Conservation (phyloP, 1,140 invertebrate genomes). For the Zaprionus camerounensis region DNA sequence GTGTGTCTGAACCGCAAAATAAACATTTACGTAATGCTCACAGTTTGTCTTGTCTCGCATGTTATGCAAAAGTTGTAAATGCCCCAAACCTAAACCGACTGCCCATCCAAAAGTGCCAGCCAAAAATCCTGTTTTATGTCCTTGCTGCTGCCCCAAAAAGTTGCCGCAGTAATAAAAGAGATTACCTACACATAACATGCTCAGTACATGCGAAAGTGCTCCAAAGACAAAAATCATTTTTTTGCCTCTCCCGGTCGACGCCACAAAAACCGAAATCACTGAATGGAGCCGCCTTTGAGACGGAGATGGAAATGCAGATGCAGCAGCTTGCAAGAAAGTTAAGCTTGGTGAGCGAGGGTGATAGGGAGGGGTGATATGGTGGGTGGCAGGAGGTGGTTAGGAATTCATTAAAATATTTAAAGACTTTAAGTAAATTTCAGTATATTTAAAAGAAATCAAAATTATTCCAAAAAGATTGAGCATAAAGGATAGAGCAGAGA, state of each 20-base stretch:
- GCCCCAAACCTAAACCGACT: constrained; percentile 17
- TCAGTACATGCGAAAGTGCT: constrained; percentile 38
- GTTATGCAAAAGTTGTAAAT: constrained; percentile 77
- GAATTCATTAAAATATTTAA: neutral
- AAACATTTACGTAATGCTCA: constrained; percentile 77
- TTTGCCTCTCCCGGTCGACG: neutral
- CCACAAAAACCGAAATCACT: constrained; percentile 43
- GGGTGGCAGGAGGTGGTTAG: constrained; percentile 10
- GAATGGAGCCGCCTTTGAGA: constrained; percentile 35
- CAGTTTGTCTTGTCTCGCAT: constrained; percentile 61
- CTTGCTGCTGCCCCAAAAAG: constrained; percentile 54
- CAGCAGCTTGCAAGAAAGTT: constrained; percentile 29
- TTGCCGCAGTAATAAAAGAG: constrained; percentile 81
- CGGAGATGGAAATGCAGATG: constrained; percentile 21
- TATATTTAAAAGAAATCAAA: neutral
- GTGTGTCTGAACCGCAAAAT: constrained; percentile 53
- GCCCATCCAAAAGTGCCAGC: constrained; percentile 17
- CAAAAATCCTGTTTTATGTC: constrained; percentile 74
- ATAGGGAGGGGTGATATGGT: neutral
- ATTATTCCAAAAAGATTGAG: neutral
- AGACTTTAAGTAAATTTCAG: neutral
- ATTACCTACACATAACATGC: constrained; percentile 78
- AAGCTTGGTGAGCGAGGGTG: neutral
- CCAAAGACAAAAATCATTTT: constrained; percentile 58
- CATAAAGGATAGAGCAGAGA: too few species aligned